Percentiles rank a stretch among this genome's conserved stretches.
phyloP scores from a whole-genome alignment of 2,888 invertebrate species.

The Folsomia candida region DNA sequence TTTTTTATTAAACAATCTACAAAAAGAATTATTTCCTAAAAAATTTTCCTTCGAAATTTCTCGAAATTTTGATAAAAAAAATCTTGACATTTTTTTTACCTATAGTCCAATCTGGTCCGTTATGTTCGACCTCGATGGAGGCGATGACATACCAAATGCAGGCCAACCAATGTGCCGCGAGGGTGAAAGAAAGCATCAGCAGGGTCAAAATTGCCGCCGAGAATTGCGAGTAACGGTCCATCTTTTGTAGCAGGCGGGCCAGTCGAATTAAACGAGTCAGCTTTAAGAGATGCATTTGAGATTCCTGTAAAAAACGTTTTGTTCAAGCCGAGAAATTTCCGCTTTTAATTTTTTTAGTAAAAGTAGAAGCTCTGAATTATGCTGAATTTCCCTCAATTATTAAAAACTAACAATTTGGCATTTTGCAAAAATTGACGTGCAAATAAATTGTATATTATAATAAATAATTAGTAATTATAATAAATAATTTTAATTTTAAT shows the following conservation, averaged over 20 bases:
- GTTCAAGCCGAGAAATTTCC: too few relatives aligned
- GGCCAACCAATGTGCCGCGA: conserved; percentile 94
- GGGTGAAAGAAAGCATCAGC: conserved; percentile 88
- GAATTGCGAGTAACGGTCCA: conserved; percentile 95
- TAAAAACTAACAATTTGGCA: too few relatives aligned
- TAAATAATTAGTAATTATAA: too few relatives aligned
- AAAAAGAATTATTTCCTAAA: too few relatives aligned
- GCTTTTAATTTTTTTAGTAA: too few relatives aligned
- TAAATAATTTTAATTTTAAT: too few relatives aligned
- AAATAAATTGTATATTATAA: too few relatives aligned
- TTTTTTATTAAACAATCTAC: too few relatives aligned
- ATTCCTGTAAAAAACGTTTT: conserved; percentile 51
- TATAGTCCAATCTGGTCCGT: conserved; percentile 4
- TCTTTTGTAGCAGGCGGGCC: conserved; percentile 87
- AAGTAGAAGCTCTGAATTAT: too few relatives aligned
- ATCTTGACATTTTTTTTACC: background rate
- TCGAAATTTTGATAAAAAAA: too few relatives aligned
- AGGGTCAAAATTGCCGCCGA: conserved; percentile 90
- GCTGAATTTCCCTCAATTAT: too few relatives aligned
- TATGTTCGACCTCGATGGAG: conserved; percentile 65
- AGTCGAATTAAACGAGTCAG: conserved; percentile 83
- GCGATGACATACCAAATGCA: conserved; percentile 97
- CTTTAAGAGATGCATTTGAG: conserved; percentile 80
- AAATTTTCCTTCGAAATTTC: conserved; percentile 10
- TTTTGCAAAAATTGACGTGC: too few relatives aligned